phyloP scores from a whole-genome alignment of 2,113 vertebrate genomes.

The Capreolus pygargus region DNA sequence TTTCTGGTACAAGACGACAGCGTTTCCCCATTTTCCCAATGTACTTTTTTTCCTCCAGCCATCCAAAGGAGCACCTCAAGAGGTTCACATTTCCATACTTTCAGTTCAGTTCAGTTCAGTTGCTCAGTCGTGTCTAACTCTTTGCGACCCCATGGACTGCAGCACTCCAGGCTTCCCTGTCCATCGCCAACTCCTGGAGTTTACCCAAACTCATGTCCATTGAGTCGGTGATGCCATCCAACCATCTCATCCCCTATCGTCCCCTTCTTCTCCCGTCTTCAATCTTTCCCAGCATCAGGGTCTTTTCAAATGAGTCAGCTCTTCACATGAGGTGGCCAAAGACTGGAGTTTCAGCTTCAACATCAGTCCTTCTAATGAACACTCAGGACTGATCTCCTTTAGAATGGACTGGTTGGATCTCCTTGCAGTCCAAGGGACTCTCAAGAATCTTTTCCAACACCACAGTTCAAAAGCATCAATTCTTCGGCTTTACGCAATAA shows the following conservation, averaged over 20 bases:
- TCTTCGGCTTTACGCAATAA: neutral
- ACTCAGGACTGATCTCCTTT: neutral
- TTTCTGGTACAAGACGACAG: neutral
- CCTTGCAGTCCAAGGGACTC: neutral
- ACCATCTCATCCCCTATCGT: neutral
- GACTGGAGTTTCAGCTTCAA: neutral
- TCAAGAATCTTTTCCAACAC: neutral
- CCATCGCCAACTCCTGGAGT: neutral
- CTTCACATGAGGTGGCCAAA: neutral
- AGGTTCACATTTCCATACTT: neutral
- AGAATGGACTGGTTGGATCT: neutral
- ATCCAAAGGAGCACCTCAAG: neutral
- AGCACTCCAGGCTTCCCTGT: neutral
- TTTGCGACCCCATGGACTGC: neutral
- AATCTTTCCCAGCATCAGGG: neutral
- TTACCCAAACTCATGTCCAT: neutral
- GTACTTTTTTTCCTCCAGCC: neutral
- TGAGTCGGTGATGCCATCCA: neutral
- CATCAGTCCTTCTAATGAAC: neutral
- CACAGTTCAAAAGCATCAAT: neutral
- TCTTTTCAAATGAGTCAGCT: neutral
- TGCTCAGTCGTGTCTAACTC: neutral
- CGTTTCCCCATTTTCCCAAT: neutral
- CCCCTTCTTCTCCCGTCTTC: neutral
- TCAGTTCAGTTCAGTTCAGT: neutral